A percentile compares a stretch with the other conserved stretches of the same genome.
Evolutionary conservation across 1,140 invertebrate species (phyloP).

Genomic region (Scaptomyza hsui): DNA sequence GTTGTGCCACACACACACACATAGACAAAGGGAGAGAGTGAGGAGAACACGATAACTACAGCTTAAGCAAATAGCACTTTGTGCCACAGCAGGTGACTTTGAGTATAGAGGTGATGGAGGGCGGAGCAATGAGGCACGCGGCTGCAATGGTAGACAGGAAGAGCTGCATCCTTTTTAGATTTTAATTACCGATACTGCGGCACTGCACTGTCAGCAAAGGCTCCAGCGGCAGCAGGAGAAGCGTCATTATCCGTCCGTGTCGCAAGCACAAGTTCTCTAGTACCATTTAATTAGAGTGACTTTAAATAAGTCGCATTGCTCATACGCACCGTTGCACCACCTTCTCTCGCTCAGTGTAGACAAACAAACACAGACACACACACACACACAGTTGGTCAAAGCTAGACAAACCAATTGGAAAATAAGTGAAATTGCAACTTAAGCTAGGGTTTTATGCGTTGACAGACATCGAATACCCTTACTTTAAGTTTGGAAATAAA

Average conservation of each 20-base stretch:
- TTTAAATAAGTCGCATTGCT: constrained; percentile 66
- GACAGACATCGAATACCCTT: constrained; percentile 39
- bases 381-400: constrained; percentile 22
- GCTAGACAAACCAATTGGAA: constrained; percentile 32
- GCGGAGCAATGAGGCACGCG: constrained; percentile 5
- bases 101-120: not conserved
- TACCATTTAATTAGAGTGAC: constrained; percentile 74
- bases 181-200: constrained; percentile 77
- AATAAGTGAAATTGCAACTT: constrained; percentile 18
- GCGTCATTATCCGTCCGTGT: constrained; percentile 34
- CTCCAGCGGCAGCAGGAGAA: not conserved
- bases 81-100: constrained; percentile 13
- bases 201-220: constrained; percentile 47
- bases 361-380: constrained; percentile 31
- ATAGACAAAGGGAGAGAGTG: not conserved
- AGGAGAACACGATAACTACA: constrained; percentile 41
- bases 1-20: constrained; percentile 19
- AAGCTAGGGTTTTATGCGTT: constrained; percentile 21
- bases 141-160: constrained; percentile 29
- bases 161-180: constrained; percentile 71
- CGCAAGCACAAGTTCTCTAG: constrained; percentile 47
- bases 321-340: constrained; percentile 66
- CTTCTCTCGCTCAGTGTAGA: constrained; percentile 27
- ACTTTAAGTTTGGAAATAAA: constrained; percentile 3
- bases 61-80: constrained; percentile 71